Base-by-base conservation (phyloP, 1,140 invertebrate species). In the Platyura marginata region DNA sequence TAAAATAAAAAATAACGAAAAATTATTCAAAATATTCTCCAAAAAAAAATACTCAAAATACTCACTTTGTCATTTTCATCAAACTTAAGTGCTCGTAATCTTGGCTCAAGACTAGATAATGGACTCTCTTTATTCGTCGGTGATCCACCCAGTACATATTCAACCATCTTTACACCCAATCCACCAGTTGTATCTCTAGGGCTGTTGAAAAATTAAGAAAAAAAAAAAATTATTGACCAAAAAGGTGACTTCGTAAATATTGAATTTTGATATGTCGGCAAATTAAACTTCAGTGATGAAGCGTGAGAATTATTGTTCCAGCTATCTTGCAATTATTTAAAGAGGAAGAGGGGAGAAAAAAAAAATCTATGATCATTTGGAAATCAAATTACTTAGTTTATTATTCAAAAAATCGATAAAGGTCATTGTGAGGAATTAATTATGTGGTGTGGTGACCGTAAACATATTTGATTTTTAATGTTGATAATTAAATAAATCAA, bases 141-240 rank as follows among this genome's bases (percentile, higher is more conserved):
- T 39, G 90, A 93, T 43, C 83, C 84, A 43, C 84, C 80, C 46
- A 97, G 70, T 35, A 96, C 89, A 59, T 95, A 95, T 65, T 96
- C 91, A n/a, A 94, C 91, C 89, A 97, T 95, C 69, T 96, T 95
- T 41, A 94, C 85, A 42, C 89, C 89, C 41, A 95, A 74, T 22
- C 86, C 86, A 43, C 80, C 74, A 46, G 81, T 84, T 50, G 72
- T 69, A 55, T 77, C 74, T 39, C 81, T 67, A 13, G 81, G 81
- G 48, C 58, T 61, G n/a, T n/a, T n/a, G n/a, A n/a, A 44, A 34
- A 40, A 44, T 34, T 33, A 4, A 47, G 47, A 40, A 42, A 41
- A 39, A 23, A 43, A 42, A 10, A 11, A 35, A 42, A 43, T 44
- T 42, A 25, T 36, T 43, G 16, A 21, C 29, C 20, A 0, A 48